Evolutionary conservation across 2,888 invertebrate species (phyloP).

Genomic region (Oscheius myriophilus): DNA sequence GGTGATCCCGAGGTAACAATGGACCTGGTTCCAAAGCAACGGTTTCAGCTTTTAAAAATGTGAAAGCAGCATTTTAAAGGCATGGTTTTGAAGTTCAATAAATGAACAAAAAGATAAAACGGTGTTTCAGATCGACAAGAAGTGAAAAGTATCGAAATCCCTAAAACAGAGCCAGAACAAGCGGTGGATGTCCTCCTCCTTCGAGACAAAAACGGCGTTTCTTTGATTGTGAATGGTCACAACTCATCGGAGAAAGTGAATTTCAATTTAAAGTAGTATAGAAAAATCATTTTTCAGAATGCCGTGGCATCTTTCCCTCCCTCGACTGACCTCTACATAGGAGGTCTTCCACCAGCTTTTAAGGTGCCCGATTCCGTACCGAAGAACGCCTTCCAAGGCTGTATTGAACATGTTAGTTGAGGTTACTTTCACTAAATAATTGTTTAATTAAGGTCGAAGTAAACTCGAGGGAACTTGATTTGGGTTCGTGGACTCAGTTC

Average conservation of each 20-base stretch:
- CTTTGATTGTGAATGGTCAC: constrained; percentile 15
- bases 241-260: constrained; percentile 7
- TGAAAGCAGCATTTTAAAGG: too few species aligned
- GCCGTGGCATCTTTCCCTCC: constrained; percentile 34
- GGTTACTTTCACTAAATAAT: background rate
- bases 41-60: too few species aligned
- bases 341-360: constrained; percentile 63
- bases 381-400: constrained; percentile 48
- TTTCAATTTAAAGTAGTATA: background rate
- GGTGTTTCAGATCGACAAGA: constrained; percentile 15
- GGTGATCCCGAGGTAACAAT: too few species aligned
- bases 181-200: constrained; percentile 9
- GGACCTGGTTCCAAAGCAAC: too few species aligned
- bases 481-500: background rate
- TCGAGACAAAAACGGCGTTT: constrained; percentile 15
- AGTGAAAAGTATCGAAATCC: constrained; percentile 11
- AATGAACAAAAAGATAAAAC: background rate
- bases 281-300: constrained; percentile 8
- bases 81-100: too few species aligned
- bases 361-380: constrained; percentile 44
- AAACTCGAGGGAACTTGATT: constrained; percentile 15
- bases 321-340: constrained; percentile 57
- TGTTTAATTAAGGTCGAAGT: constrained; percentile 9
- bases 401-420: constrained; percentile 32
- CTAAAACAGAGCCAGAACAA: background rate